A percentile compares a stretch with the other conserved stretches of the same genome.
These are phyloP conservation scores for Pedicia rivosa DNA, from an alignment of 2,888 invertebrate species.

Conservation along the genomic window DNA sequence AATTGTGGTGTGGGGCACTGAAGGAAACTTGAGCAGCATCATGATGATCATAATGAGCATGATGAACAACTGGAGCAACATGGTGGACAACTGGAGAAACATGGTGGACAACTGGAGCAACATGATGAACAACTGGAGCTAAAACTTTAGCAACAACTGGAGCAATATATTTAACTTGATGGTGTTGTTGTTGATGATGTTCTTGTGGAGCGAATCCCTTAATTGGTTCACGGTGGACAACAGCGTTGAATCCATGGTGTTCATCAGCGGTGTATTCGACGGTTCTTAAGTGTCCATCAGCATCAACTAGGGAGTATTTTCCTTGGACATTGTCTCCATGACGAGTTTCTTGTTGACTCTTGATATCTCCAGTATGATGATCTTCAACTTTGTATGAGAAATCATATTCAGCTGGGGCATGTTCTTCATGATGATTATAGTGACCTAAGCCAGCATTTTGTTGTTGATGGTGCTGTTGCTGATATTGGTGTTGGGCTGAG, in stretches of 20 bases:
- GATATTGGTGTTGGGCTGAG: constrained; percentile 13
- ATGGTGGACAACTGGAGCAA: no score
- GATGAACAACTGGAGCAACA: constrained; percentile 18
- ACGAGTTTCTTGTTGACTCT: constrained; percentile 35
- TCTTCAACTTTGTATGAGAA: constrained; percentile 34
- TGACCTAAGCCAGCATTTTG: constrained; percentile 10
- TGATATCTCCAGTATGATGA: constrained; percentile 35
- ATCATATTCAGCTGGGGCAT: constrained; percentile 33
- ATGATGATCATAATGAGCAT: no score
- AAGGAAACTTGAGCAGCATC: no score
- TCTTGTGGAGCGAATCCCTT: no score
- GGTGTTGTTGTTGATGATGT: no score
- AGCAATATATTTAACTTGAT: no score
- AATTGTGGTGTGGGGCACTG: no score
- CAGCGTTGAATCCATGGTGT: constrained; percentile 38
- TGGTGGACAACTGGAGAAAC: no score
- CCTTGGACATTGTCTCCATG: constrained; percentile 37
- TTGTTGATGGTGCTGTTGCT: constrained; percentile 11
- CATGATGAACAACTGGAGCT: no score
- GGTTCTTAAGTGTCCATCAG: constrained; percentile 35
- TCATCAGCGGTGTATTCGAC: constrained; percentile 39
- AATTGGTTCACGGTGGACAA: constrained; percentile 36
- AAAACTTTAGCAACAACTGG: no score
- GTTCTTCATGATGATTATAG: constrained; percentile 15
- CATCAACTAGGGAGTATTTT: constrained; percentile 35